These are phyloP conservation scores for Anarhynchus alexandrinus DNA, from an alignment of 2,113 vertebrate genomes.

Conservation along the genomic window DNA sequence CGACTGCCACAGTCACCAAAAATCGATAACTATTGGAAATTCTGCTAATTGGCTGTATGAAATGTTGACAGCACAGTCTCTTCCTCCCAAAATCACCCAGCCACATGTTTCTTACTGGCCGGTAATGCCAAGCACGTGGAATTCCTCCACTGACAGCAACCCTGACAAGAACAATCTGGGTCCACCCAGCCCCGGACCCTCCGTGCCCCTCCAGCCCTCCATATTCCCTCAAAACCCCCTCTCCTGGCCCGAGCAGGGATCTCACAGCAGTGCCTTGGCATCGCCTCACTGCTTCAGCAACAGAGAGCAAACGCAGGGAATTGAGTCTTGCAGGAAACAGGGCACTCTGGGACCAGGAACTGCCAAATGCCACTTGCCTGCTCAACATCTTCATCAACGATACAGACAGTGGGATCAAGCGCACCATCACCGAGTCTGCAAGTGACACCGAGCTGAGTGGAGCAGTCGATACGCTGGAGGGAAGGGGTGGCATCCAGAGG, in stretches of 20 bases:
- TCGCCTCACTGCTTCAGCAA: background rate
- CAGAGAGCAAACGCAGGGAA: background rate
- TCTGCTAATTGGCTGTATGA: background rate
- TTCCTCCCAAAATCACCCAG: background rate
- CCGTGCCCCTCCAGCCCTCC: accelerated
- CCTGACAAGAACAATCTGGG: background rate
- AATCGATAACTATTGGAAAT: background rate
- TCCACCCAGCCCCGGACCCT: background rate
- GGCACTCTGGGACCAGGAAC: background rate
- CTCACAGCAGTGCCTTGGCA: background rate
- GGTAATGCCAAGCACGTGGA: accelerated
- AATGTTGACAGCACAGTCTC: background rate
- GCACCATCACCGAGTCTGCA: background rate
- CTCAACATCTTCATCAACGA: background rate
- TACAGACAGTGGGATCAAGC: background rate
- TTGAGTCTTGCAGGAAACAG: background rate
- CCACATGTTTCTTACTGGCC: background rate
- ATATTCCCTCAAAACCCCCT: accelerated
- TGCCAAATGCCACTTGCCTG: background rate
- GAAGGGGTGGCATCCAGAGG: background rate
- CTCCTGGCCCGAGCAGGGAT: background rate
- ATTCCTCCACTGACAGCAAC: background rate
- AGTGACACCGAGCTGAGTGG: background rate
- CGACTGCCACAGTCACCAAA: background rate
- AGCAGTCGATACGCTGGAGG: accelerated